phyloP scores from a whole-genome alignment of 2,888 invertebrate genomes.

The Penaeus monodon region DNA sequence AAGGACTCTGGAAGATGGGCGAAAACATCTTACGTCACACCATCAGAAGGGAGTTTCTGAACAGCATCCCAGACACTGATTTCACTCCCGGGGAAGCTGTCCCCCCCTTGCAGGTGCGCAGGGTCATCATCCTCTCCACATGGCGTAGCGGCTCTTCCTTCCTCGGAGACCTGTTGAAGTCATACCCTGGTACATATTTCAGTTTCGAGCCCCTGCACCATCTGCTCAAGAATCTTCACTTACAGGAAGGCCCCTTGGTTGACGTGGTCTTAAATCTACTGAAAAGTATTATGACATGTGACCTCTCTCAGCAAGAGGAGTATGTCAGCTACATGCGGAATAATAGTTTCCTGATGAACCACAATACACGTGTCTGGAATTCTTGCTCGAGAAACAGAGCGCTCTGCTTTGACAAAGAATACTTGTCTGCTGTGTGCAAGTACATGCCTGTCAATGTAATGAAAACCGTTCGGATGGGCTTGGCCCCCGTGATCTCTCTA shows the following conservation, averaged over 20 bases:
- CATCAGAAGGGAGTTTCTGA: conserved; percentile 37
- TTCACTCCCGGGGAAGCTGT: conserved; percentile 53
- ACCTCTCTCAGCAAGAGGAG: conserved; percentile 36
- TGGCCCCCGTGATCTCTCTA: conserved; percentile 43
- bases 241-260: conserved; percentile 55
- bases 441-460: conserved; percentile 59
- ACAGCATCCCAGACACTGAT: conserved; percentile 25
- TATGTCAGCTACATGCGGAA: conserved; percentile 55
- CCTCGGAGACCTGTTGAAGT: conserved; percentile 55
- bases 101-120: conserved; percentile 21
- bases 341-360: conserved; percentile 47
- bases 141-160: conserved; percentile 63
- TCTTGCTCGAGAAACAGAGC: conserved; percentile 52
- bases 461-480: conserved; percentile 62
- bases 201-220: conserved; percentile 62
- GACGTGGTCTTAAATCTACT: conserved; percentile 36
- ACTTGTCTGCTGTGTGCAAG: conserved; percentile 33
- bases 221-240: conserved; percentile 57
- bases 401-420: conserved; percentile 57
- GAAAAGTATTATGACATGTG: conserved; percentile 50
- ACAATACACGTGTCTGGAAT: conserved; percentile 60
- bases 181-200: conserved; percentile 61
- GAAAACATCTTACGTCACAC: conserved; percentile 20
- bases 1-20: conserved; percentile 42
- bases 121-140: conserved; percentile 57